Conservation (phyloP, 2,888 invertebrate genomes). For the Ptycholaimellus sp. region DNA sequence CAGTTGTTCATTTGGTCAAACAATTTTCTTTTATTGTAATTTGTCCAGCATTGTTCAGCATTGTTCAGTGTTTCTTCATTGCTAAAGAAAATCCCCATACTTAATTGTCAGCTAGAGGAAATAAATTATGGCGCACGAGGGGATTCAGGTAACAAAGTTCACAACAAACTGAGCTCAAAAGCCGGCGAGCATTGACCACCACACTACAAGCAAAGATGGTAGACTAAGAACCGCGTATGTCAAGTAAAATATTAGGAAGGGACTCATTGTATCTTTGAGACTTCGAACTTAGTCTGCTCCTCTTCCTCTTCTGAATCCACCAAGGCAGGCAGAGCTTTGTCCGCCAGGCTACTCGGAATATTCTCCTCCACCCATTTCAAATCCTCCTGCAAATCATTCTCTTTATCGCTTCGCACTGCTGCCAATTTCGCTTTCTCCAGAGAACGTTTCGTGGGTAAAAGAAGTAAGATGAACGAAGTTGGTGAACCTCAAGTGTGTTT, state of each 20-base stretch:
- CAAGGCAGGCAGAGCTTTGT: constrained; percentile 30
- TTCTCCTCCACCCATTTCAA: constrained; percentile 80
- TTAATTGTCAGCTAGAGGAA: too few species aligned
- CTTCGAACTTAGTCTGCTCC: constrained; percentile 64
- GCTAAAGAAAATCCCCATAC: too few species aligned
- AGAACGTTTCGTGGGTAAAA: constrained; percentile 3
- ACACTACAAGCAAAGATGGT: too few species aligned
- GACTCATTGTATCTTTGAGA: constrained; percentile 48
- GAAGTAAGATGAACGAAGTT: neutral
- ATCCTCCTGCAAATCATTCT: constrained; percentile 37
- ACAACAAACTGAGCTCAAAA: too few species aligned
- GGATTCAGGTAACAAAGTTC: too few species aligned
- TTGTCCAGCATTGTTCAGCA: too few species aligned
- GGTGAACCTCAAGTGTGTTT: constrained; percentile 12
- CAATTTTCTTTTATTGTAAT: too few species aligned
- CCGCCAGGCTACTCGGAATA: constrained; percentile 51
- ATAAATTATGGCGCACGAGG: too few species aligned
- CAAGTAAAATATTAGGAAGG: neutral
- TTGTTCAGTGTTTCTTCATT: too few species aligned
- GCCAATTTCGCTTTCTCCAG: neutral
- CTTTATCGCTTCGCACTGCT: constrained; percentile 1
- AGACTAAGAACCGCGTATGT: too few species aligned
- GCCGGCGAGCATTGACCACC: too few species aligned
- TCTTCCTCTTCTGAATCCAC: constrained; percentile 29
- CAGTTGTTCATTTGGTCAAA: too few species aligned